phyloP scores from a whole-genome alignment of 2,888 invertebrate genomes.

The Euplagia quadripunctaria region DNA sequence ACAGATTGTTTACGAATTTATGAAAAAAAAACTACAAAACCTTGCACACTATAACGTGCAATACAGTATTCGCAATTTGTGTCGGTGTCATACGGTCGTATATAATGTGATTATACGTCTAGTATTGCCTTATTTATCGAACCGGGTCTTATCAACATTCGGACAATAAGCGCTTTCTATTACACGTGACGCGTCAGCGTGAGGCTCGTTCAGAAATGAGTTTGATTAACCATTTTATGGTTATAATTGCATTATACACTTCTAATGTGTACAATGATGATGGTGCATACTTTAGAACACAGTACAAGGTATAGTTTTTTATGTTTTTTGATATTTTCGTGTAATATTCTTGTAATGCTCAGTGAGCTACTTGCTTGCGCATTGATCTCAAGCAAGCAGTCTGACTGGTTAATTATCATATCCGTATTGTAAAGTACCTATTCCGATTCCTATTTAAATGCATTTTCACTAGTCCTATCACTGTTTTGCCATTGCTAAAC shows the following conservation, averaged over 20 bases:
- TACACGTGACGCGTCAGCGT: not conserved
- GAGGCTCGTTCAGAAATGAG: not conserved
- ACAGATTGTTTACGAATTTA: not conserved
- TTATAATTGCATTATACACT: not conserved
- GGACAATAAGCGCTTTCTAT: not conserved
- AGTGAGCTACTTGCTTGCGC: too few relatives aligned
- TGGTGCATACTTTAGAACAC: not conserved
- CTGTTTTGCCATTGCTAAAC: not conserved
- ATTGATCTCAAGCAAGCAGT: not conserved
- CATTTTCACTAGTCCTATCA: not conserved
- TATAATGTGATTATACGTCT: not conserved
- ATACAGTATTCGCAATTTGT: not conserved
- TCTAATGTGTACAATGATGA: not conserved
- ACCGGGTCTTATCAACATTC: constrained; percentile 2
- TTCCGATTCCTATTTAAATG: not conserved
- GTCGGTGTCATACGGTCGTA: not conserved
- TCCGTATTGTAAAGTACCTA: not conserved
- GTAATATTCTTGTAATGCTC: too few relatives aligned
- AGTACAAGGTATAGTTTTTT: not conserved
- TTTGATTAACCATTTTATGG: not conserved
- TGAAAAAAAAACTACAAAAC: not conserved
- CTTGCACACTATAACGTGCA: not conserved
- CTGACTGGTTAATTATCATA: not conserved
- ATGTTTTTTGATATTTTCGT: not conserved
- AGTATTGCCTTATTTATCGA: constrained; percentile 2